Evolutionary conservation across 2,888 invertebrate genomes (phyloP).

Genomic region (Heliothis peltigera): DNA sequence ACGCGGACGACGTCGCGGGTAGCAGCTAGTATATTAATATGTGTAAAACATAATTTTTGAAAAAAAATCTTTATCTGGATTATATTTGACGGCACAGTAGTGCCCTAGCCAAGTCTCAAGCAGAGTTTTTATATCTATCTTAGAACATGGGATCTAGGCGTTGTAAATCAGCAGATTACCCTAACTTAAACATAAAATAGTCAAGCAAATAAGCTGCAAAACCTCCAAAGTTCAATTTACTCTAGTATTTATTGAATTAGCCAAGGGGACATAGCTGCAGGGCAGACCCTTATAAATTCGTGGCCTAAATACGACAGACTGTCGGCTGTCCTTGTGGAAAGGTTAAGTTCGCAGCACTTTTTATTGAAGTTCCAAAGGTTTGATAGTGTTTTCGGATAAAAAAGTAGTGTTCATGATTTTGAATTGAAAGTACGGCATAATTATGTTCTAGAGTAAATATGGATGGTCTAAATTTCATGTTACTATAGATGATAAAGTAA

Average conservation of each 20-base stretch:
- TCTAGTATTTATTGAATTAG: conserved; percentile 48
- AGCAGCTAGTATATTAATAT: too few relatives aligned
- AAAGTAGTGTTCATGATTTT: not conserved
- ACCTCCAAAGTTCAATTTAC: conserved; percentile 27
- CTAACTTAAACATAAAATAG: conserved; percentile 21
- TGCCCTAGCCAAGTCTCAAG: too few relatives aligned
- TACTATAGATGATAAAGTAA: too few relatives aligned
- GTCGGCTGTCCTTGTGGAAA: conserved; percentile 11
- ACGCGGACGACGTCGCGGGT: too few relatives aligned
- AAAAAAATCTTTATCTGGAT: too few relatives aligned
- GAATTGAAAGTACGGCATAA: too few relatives aligned
- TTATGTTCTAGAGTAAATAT: too few relatives aligned
- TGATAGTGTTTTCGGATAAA: conserved; percentile 13
- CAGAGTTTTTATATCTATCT: too few relatives aligned
- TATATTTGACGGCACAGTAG: too few relatives aligned
- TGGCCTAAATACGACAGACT: conserved; percentile 32
- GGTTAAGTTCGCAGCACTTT: conserved; percentile 8
- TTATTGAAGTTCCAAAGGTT: conserved; percentile 19
- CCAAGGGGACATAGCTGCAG: conserved; percentile 19
- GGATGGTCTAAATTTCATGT: too few relatives aligned
- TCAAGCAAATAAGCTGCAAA: conserved; percentile 20
- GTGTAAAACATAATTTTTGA: too few relatives aligned
- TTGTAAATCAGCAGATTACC: conserved; percentile 26
- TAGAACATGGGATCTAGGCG: not conserved
- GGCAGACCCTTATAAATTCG: conserved; percentile 40